phyloP scores from a whole-genome alignment of 2,888 invertebrate species.

The Erebia ligea region DNA sequence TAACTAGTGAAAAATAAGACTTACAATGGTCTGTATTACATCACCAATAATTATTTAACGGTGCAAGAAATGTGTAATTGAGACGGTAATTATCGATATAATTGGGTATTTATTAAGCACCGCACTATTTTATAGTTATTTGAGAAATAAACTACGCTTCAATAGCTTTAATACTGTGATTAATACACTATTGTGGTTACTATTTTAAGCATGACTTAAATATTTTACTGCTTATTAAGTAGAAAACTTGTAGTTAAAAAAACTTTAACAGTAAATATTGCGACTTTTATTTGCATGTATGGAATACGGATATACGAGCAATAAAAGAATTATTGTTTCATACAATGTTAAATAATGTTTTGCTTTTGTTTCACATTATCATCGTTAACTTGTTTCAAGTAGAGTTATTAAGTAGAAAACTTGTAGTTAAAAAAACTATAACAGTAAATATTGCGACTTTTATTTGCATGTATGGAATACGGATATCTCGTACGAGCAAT shows the following conservation, averaged over 20 bases:
- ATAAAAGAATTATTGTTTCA: not conserved
- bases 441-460: not conserved
- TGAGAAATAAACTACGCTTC: slow-evolving; percentile 28
- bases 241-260: not conserved
- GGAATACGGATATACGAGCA: not conserved
- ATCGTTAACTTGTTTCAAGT: too few relatives aligned
- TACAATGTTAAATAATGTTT: not conserved
- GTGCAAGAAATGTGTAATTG: slow-evolving; percentile 30
- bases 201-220: not conserved
- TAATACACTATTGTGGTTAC: slow-evolving; percentile 4
- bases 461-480: not conserved
- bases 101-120: slow-evolving; percentile 30
- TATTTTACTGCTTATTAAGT: not conserved
- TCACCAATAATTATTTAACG: slow-evolving; percentile 17
- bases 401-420: slow-evolving; percentile 2
- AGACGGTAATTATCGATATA: slow-evolving; percentile 36
- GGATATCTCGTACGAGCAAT: not conserved
- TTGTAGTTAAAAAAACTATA: not conserved
- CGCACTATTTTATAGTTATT: slow-evolving; percentile 31
- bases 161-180: slow-evolving; percentile 27
- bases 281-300: not conserved
- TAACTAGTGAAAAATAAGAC: slow-evolving; percentile 5
- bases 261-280: not conserved
- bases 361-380: not conserved
- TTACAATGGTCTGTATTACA: slow-evolving; percentile 11